These are phyloP conservation scores for Ostrea edulis DNA, from an alignment of 1,140 invertebrate genomes.

Conservation along the genomic window DNA sequence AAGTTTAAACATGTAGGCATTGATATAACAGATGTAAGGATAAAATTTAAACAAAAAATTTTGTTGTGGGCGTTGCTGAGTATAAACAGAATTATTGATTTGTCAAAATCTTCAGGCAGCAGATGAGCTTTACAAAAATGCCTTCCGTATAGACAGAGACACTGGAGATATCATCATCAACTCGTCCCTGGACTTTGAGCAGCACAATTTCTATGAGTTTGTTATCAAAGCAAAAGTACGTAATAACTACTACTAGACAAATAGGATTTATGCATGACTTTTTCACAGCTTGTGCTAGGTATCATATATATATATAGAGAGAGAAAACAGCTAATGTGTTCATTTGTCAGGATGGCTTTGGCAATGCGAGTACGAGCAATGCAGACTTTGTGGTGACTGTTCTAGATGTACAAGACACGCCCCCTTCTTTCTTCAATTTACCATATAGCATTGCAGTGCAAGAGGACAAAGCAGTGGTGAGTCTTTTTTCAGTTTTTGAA, in stretches of 20 bases:
- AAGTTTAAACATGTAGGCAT: too few relatives aligned
- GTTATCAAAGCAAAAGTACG: conserved; percentile 68
- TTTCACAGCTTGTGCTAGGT: background rate
- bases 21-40: too few relatives aligned
- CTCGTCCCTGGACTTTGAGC: conserved; percentile 67
- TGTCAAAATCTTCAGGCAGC: conserved; percentile 56
- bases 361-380: conserved; percentile 55
- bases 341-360: conserved; percentile 62
- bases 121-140: conserved; percentile 65
- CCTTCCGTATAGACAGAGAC: conserved; percentile 67
- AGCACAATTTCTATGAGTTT: conserved; percentile 72
- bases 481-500: conserved; percentile 42
- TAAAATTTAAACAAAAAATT: too few relatives aligned
- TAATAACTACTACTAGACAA: background rate
- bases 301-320: background rate
- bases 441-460: conserved; percentile 66
- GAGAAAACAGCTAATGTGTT: background rate
- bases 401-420: conserved; percentile 70
- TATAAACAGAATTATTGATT: background rate
- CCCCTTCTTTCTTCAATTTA: conserved; percentile 68
- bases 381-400: conserved; percentile 70
- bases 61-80: too few relatives aligned
- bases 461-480: conserved; percentile 64
- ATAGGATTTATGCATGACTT: too few relatives aligned
- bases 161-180: conserved; percentile 64